Percentiles rank a stretch among this genome's conserved stretches.
phyloP scores from a whole-genome alignment of 2,797 vertebrate genomes.

The Nannoperca australis region DNA sequence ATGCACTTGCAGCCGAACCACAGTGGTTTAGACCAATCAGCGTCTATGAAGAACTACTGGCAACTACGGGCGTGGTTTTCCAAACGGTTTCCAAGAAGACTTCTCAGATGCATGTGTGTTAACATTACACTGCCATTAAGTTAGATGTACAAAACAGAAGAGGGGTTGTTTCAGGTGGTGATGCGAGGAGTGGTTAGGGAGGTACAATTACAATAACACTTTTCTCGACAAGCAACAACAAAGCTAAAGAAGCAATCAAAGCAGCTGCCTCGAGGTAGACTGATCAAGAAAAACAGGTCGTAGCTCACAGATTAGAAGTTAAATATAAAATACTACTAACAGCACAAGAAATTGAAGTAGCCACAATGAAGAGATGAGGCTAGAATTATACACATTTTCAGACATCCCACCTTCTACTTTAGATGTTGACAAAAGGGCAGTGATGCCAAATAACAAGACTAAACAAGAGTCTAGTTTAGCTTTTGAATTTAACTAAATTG shows the following conservation, averaged over 20 bases:
- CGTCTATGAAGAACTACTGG: too few relatives aligned
- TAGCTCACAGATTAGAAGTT: background rate
- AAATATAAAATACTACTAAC: background rate
- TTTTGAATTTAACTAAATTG: slow-evolving; percentile 21
- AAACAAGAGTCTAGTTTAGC: slow-evolving; percentile 4
- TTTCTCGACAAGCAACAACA: slow-evolving; percentile 21
- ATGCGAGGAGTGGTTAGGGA: background rate
- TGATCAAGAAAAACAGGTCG: background rate
- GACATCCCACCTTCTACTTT: background rate
- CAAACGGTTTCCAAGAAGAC: too few relatives aligned
- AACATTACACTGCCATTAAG: slow-evolving; percentile 4
- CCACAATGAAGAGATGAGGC: slow-evolving; percentile 9
- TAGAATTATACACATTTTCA: background rate
- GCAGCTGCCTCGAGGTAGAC: background rate
- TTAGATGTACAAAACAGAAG: background rate
- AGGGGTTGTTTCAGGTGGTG: background rate
- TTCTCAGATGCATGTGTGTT: too few relatives aligned
- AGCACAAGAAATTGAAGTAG: background rate
- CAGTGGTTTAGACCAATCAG: too few relatives aligned
- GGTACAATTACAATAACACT: background rate
- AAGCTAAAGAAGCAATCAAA: slow-evolving; percentile 23
- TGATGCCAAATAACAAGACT: slow-evolving; percentile 3
- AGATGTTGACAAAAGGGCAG: background rate
- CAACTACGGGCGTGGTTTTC: too few relatives aligned
- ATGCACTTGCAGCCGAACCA: too few relatives aligned